Evolutionary conservation across 2,888 invertebrate genomes (phyloP).

Genomic region (Ophion costatus): DNA sequence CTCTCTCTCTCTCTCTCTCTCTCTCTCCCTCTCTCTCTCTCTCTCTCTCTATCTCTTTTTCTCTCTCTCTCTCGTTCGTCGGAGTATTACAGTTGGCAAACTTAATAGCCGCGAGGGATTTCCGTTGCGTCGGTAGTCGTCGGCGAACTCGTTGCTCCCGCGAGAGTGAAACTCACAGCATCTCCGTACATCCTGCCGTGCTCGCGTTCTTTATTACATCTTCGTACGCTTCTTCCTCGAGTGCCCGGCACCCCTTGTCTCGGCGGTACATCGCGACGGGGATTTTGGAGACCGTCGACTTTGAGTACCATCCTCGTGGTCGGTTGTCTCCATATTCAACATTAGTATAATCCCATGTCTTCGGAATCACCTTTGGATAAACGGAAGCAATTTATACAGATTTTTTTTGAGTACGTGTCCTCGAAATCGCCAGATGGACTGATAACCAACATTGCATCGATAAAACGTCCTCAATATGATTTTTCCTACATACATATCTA

Average conservation of each 20-base stretch:
- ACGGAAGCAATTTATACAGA: too few relatives aligned
- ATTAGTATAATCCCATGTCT: too few relatives aligned
- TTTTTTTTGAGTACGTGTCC: too few relatives aligned
- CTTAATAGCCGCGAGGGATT: constrained; percentile 21
- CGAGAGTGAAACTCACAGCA: constrained; percentile 37
- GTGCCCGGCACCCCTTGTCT: constrained; percentile 54
- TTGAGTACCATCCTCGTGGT: too few relatives aligned
- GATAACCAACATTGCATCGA: too few relatives aligned
- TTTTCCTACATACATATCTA: too few relatives aligned
- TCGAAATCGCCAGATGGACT: too few relatives aligned
- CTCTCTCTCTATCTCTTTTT: constrained; percentile 21
- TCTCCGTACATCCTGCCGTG: constrained; percentile 33
- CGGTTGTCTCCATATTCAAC: too few relatives aligned
- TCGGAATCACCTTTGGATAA: too few relatives aligned
- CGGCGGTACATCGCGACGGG: constrained; percentile 4
- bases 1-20: constrained; percentile 45
- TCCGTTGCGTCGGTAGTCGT: constrained; percentile 26
- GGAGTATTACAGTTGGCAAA: constrained; percentile 43
- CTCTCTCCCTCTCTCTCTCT: constrained; percentile 47
- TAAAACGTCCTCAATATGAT: too few relatives aligned
- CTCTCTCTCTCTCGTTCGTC: constrained; percentile 36
- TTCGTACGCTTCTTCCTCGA: constrained; percentile 52
- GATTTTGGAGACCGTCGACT: too few relatives aligned
- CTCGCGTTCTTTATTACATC: constrained; percentile 65
- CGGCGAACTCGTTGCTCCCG: constrained; percentile 56